A percentile compares a stretch with the other conserved stretches of the same genome.
Evolutionary conservation across 1,140 invertebrate species (phyloP).

Genomic region (Monochamus saltuarius): DNA sequence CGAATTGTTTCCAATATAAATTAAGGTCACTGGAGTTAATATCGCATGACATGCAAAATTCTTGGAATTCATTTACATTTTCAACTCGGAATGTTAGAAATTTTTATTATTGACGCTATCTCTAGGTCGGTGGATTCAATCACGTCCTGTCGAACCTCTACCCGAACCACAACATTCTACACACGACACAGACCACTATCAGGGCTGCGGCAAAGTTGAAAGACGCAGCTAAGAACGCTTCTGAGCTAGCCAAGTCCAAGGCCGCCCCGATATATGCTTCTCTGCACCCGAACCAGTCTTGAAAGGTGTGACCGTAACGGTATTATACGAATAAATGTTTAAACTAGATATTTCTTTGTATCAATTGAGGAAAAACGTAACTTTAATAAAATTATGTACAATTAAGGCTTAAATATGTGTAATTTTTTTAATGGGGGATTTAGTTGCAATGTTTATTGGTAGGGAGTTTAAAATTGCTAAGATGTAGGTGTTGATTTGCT

Average conservation of each 20-base stretch:
- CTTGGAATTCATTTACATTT: too few species aligned
- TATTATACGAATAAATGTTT: neutral
- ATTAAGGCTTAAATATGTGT: too few species aligned
- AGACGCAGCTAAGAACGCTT: conserved; percentile 72
- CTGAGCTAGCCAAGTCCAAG: conserved; percentile 73
- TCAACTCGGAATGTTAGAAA: too few species aligned
- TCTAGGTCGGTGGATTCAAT: conserved; percentile 74
- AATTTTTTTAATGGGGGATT: too few species aligned
- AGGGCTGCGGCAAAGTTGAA: conserved; percentile 55
- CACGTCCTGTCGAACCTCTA: conserved; percentile 74
- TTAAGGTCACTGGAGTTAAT: too few species aligned
- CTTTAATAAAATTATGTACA: too few species aligned
- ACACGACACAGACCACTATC: conserved; percentile 50
- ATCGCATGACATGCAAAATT: too few species aligned
- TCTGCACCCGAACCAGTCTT: conserved; percentile 56
- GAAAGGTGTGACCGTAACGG: neutral
- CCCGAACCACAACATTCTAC: conserved; percentile 55
- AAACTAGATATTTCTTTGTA: neutral
- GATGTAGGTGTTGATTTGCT: too few species aligned
- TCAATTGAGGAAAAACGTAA: neutral
- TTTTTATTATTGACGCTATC: conserved; percentile 2
- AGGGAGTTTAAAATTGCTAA: too few species aligned
- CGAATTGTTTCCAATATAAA: neutral
- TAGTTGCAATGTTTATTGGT: too few species aligned
- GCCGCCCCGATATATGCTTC: conserved; percentile 62